These are phyloP conservation scores for Agriopis marginaria DNA, from an alignment of 2,888 invertebrate genomes.

Conservation along the genomic window DNA sequence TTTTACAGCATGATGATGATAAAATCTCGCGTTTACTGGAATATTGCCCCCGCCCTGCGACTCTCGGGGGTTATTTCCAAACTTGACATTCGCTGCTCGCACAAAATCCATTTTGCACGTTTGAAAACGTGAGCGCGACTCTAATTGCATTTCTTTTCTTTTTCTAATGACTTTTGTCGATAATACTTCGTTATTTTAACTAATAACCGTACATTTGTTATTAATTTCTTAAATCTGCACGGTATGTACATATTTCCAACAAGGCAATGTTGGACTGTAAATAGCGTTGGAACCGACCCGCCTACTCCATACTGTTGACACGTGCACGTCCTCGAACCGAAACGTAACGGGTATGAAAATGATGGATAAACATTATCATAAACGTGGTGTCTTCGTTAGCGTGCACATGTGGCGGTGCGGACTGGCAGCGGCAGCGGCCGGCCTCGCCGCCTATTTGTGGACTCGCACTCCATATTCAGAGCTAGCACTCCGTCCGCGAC, in stretches of 20 bases:
- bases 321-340: conserved; percentile 45
- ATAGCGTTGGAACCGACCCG: neutral
- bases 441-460: conserved; percentile 58
- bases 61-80: conserved; percentile 36
- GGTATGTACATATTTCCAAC: too few species aligned
- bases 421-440: conserved; percentile 46
- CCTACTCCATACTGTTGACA: conserved; percentile 37
- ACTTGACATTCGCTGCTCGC: conserved; percentile 40
- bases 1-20: conserved; percentile 49
- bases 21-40: conserved; percentile 44
- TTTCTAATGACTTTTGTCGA: conserved; percentile 27
- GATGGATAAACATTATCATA: conserved; percentile 57
- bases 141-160: conserved; percentile 33
- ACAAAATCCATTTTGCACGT: conserved; percentile 22
- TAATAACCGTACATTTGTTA: neutral
- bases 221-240: neutral
- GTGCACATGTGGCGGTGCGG: conserved; percentile 63
- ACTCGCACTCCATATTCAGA: conserved; percentile 60
- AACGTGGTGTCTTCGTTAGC: conserved; percentile 67
- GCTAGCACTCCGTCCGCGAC: conserved; percentile 52
- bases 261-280: too few species aligned
- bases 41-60: conserved; percentile 36
- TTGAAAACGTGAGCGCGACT: conserved; percentile 23
- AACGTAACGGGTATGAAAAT: conserved; percentile 53
- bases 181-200: neutral